Conservation (phyloP, 92 coral and sea anemone genomes). For the Porites evermanni region DNA sequence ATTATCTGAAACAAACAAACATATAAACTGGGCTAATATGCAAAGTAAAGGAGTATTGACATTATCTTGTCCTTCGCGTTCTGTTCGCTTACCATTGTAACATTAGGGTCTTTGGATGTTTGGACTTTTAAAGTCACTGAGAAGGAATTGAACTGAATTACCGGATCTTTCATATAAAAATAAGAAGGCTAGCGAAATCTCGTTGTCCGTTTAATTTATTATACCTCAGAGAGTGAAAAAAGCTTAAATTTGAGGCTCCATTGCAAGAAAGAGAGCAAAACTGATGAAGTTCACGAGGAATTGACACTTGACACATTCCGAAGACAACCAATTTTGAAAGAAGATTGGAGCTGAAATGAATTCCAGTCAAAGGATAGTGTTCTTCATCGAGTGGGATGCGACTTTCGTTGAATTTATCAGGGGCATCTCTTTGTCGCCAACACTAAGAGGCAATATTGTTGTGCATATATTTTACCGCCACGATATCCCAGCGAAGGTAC, state of each 20-base stretch:
- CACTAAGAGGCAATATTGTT: constrained; percentile 63
- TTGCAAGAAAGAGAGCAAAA: neutral
- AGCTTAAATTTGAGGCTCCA: neutral
- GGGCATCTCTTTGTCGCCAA: constrained; percentile 70
- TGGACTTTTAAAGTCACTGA: too few relatives aligned
- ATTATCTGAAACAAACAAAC: neutral
- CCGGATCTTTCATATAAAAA: too few relatives aligned
- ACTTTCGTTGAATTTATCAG: constrained; percentile 56
- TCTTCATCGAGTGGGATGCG: constrained; percentile 77
- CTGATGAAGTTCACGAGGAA: too few relatives aligned
- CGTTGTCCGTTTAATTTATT: too few relatives aligned
- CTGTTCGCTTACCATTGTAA: too few relatives aligned
- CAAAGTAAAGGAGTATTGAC: neutral
- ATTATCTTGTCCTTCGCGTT: neutral
- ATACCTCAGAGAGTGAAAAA: neutral
- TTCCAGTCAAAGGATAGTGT: constrained; percentile 48
- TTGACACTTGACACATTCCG: neutral
- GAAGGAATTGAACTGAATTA: too few relatives aligned
- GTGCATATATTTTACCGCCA: constrained; percentile 79
- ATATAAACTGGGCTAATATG: neutral
- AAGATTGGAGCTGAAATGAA: neutral
- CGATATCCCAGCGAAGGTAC: constrained; percentile 45
- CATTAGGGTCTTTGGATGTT: too few relatives aligned
- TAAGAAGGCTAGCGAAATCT: too few relatives aligned
- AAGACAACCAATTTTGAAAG: neutral